phyloP scores from a whole-genome alignment of 2,797 vertebrate species.

The Coregonus sp. region DNA sequence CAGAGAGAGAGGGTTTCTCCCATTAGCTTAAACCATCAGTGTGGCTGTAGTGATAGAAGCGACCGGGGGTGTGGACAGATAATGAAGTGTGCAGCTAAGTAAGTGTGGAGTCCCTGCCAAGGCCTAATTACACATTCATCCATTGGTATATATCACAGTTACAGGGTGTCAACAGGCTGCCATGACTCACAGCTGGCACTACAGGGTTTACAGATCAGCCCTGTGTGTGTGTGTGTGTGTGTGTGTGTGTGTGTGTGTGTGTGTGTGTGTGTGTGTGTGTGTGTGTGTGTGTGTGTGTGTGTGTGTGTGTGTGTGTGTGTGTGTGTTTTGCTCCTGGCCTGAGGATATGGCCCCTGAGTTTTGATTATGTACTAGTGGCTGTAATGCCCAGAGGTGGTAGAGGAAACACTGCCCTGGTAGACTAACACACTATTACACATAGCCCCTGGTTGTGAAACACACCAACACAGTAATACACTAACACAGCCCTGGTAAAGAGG shows the following conservation, averaged over 20 bases:
- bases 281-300: constrained; percentile 15
- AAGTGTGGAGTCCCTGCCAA: constrained; percentile 84
- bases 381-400: constrained; percentile 38
- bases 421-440: neutral
- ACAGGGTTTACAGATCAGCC: constrained; percentile 81
- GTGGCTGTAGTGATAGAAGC: constrained; percentile 65
- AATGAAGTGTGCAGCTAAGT: constrained; percentile 84
- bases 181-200: constrained; percentile 81
- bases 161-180: constrained; percentile 87
- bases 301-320: constrained; percentile 4
- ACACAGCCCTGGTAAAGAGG: neutral
- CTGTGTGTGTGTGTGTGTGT: constrained; percentile 27
- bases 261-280: neutral
- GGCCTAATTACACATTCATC: constrained; percentile 95
- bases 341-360: constrained; percentile 48
- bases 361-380: constrained; percentile 60
- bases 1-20: constrained; percentile 42
- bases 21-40: constrained; percentile 78
- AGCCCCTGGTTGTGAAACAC: constrained; percentile 41
- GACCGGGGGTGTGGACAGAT: constrained; percentile 73
- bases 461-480: constrained; percentile 11
- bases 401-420: constrained; percentile 9
- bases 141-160: constrained; percentile 89
- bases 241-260: constrained; percentile 13
- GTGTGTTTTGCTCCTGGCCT: neutral